phyloP scores from a whole-genome alignment of 2,797 vertebrate species.

The Coreius guichenoti region DNA sequence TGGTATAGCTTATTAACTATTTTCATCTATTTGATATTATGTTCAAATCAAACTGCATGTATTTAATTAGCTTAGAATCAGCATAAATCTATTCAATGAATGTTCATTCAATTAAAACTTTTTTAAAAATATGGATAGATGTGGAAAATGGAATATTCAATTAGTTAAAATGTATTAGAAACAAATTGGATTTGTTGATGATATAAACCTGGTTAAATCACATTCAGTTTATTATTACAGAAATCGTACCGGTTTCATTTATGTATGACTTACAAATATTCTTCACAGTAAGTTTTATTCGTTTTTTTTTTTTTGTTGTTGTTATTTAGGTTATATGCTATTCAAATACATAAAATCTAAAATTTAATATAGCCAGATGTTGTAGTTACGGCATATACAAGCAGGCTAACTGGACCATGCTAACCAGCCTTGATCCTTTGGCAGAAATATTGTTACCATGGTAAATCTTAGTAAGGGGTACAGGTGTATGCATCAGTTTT shows the following conservation, averaged over 20 bases:
- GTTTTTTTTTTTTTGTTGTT: neutral
- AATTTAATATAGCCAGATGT: neutral
- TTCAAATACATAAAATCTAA: neutral
- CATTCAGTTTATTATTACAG: neutral
- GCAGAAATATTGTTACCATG: neutral
- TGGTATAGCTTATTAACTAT: too few relatives aligned
- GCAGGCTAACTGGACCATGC: neutral
- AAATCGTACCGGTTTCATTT: neutral
- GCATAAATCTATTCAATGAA: neutral
- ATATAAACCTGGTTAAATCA: neutral
- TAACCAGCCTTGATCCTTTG: neutral
- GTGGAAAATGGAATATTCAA: neutral
- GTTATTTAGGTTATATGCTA: neutral
- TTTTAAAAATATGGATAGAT: neutral
- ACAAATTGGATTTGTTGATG: neutral
- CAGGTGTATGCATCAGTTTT: neutral
- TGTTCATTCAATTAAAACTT: neutral
- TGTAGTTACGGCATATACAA: neutral
- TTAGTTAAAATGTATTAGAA: neutral
- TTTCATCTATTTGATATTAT: neutral
- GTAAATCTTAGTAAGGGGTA: neutral
- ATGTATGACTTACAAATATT: too few relatives aligned
- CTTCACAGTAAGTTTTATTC: neutral
- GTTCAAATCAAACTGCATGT: neutral
- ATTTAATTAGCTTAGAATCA: neutral